Evolutionary conservation across 30 jellyfish, hydroid and myxozoan genomes (phyloP).

Genomic region (Cassiopea andromeda): DNA sequence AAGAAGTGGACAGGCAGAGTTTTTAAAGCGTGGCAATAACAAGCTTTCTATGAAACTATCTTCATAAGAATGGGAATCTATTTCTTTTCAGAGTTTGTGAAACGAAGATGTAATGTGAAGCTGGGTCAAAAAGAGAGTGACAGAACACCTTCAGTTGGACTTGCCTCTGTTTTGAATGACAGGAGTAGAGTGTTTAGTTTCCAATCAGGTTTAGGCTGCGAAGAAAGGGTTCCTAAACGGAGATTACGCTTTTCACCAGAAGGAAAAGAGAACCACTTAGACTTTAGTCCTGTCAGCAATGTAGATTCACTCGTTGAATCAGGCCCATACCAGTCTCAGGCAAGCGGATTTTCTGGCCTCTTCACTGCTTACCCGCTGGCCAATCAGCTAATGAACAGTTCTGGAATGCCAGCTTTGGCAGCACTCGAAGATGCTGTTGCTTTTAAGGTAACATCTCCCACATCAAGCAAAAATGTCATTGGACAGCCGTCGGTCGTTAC

Average conservation of each 20-base stretch:
- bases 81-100: constrained; percentile 58
- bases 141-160: constrained; percentile 28
- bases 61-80: neutral
- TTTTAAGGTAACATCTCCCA: constrained; percentile 10
- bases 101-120: constrained; percentile 77
- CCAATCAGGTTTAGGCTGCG: constrained; percentile 53
- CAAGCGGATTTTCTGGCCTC: constrained; percentile 27
- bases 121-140: constrained; percentile 42
- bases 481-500: constrained; percentile 52
- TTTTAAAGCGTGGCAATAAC: too few species aligned
- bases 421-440: constrained; percentile 37
- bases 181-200: constrained; percentile 29
- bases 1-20: too few species aligned
- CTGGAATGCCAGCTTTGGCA: constrained; percentile 34
- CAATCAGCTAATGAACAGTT: constrained; percentile 29
- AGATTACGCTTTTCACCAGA: constrained; percentile 67
- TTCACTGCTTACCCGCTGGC: constrained; percentile 34
- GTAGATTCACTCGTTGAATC: constrained; percentile 7
- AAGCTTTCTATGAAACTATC: too few species aligned
- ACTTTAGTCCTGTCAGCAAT: neutral
- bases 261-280: constrained; percentile 52
- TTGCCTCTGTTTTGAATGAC: constrained; percentile 37
- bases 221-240: constrained; percentile 64
- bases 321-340: constrained; percentile 26
- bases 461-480: neutral